Base-by-base conservation (phyloP, 2,797 vertebrate genomes). In the Echiichthys vipera region DNA sequence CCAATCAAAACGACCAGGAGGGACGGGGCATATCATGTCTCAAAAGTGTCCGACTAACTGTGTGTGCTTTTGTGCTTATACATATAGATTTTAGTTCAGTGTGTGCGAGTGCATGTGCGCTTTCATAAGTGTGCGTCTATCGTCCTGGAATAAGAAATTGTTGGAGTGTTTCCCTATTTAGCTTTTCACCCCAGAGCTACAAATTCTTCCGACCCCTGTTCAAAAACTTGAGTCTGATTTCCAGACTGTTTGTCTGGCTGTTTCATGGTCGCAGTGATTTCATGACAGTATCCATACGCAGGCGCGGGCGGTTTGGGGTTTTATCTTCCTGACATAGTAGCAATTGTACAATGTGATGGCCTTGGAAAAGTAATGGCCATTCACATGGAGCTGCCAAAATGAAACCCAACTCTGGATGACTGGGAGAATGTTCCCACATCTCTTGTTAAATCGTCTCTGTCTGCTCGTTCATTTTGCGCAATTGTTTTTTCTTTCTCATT, bases 261-360 rank as follows among this genome's bases (percentile, higher is more conserved):
- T 59, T 88, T 91, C 82, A 87, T 36, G 82, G 78, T 88, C 75
- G 47, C 74, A 63, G 66, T 74, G 71, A 81, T 87, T 85, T 86
- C 84, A 78, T 84, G 88, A 90, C 88, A 77, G 84, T 84, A 65
- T 87, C 88, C 88, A 86, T 86, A 77, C 67, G 57, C 73, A 65
- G 66, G 74, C 67, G 69, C 74, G 61, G 90, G 89, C 42, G 57
- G 81, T 75, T 57, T 65, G 80, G 50, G 82, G 82, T 89, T 91
- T 90, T 83, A 82, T 86, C 84, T 88, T 87, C 68, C 87, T 78
- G 66, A 88, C 89, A 89, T 91, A 91, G 90, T 87, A 89, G 87
- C 85, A 81, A 83, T 86, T 88, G 87, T 75, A 82, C 81, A 77
- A 82, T 50, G 72, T 88, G 84, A 88, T 65, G 89, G 78, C 88